Evolutionary conservation across 2,797 vertebrate genomes (phyloP).

Genomic region (Lepidocolaptes lacrymiger): DNA sequence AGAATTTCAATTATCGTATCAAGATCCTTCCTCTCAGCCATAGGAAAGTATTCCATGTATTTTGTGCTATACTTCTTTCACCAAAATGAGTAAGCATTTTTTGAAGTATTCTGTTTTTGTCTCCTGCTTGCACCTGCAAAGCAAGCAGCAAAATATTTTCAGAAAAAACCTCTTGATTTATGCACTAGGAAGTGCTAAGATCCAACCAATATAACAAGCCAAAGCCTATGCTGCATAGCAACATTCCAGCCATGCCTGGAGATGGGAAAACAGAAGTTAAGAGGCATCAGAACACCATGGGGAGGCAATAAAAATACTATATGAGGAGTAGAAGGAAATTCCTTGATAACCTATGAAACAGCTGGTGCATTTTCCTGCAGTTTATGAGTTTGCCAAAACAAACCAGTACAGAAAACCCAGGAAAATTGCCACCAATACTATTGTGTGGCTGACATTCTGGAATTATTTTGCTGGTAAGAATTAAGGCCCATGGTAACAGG

Average conservation of each 20-base stretch:
- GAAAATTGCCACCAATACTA: background rate
- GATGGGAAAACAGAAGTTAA: background rate
- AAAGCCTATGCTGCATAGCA: background rate
- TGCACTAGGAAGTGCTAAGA: conserved; percentile 6
- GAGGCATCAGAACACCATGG: background rate
- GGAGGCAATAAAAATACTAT: conserved; percentile 20
- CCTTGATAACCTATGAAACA: conserved; percentile 16
- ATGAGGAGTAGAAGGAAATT: background rate
- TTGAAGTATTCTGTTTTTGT: conserved; percentile 51
- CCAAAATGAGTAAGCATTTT: conserved; percentile 48
- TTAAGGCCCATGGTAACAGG: background rate
- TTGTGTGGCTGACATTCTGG: background rate
- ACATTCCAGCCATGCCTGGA: background rate
- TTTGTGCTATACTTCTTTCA: conserved; percentile 8
- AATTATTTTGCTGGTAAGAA: background rate
- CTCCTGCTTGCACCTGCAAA: conserved; percentile 55
- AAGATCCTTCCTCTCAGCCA: conserved; percentile 22
- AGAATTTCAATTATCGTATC: background rate
- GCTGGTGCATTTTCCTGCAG: background rate
- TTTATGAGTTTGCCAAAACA: background rate
- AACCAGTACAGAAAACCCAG: conserved; percentile 16
- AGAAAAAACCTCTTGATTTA: conserved; percentile 36
- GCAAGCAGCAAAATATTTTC: conserved; percentile 41
- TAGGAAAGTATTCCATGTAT: background rate
- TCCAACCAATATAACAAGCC: background rate